Percentiles rank a stretch among this genome's conserved stretches.
phyloP scores from a whole-genome alignment of 2,888 invertebrate genomes.

The Hermodice carunculata region DNA sequence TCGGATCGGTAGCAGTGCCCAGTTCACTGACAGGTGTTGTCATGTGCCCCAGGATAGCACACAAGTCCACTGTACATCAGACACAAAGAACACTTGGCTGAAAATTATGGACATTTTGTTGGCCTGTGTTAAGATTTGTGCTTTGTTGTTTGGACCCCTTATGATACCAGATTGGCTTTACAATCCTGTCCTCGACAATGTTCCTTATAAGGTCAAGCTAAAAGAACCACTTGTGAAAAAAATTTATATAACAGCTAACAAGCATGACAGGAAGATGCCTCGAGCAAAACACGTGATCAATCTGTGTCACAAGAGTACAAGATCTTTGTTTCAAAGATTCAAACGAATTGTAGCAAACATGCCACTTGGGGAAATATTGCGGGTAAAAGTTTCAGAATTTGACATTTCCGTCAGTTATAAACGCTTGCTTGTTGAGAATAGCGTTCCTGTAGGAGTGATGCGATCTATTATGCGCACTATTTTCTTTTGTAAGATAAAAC shows the following conservation, averaged over 20 bases:
- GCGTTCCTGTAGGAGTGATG: constrained; percentile 36
- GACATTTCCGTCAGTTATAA: constrained; percentile 38
- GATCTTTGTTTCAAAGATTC: constrained; percentile 26
- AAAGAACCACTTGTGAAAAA: constrained; percentile 39
- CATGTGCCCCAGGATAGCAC: background rate
- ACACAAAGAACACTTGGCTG: constrained; percentile 51
- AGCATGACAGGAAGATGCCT: background rate
- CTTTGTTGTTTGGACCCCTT: constrained; percentile 59
- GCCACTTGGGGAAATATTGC: constrained; percentile 28
- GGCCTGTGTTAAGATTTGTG: constrained; percentile 50
- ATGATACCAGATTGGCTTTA: constrained; percentile 53
- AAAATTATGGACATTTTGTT: constrained; percentile 58
- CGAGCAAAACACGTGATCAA: constrained; percentile 23
- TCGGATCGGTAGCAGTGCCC: constrained; percentile 20
- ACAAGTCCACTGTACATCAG: constrained; percentile 15
- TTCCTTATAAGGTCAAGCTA: constrained; percentile 51
- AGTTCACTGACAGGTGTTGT: constrained; percentile 39
- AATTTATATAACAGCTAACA: constrained; percentile 5
- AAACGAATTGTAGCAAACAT: constrained; percentile 23
- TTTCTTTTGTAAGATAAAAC: constrained; percentile 37
- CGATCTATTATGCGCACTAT: constrained; percentile 27
- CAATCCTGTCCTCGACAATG: constrained; percentile 23
- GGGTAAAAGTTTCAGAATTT: constrained; percentile 30
- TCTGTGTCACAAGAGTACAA: constrained; percentile 18
- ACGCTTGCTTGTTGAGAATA: constrained; percentile 35